Percentiles rank a stretch among this genome's conserved stretches.
phyloP scores from a whole-genome alignment of 2,113 vertebrate species.

The Sebastes schlegelii region DNA sequence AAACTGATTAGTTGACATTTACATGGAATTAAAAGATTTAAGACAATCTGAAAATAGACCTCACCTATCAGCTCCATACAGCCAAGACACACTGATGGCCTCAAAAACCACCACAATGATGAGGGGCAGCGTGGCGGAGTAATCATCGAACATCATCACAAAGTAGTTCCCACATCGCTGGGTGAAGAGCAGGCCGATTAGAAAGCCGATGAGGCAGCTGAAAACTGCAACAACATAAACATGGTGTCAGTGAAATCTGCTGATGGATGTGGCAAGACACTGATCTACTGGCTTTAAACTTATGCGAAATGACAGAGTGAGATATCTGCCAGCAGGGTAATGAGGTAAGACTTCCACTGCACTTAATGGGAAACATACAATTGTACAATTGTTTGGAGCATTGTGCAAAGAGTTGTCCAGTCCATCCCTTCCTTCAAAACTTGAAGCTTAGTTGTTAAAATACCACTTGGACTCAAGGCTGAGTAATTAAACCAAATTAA shows the following conservation, averaged over 20 bases:
- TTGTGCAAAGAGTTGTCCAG: too few species aligned
- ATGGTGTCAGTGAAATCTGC: not conserved
- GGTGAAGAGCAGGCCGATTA: conserved; percentile 86
- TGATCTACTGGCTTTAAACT: not conserved
- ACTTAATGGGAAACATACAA: not conserved
- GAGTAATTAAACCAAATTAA: too few species aligned
- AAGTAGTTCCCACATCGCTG: conserved; percentile 89
- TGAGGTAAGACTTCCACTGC: not conserved
- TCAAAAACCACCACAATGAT: conserved; percentile 87
- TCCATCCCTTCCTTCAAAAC: not conserved
- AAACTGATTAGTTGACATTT: not conserved
- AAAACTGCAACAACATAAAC: conserved; percentile 70
- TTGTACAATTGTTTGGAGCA: not conserved
- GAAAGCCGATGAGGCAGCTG: conserved; percentile 81
- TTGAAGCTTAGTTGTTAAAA: too few species aligned
- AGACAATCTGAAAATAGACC: not conserved
- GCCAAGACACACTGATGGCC: conserved; percentile 87
- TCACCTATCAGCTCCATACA: conserved; percentile 89
- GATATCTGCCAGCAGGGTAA: not conserved
- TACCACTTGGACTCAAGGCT: too few species aligned
- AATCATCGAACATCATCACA: conserved; percentile 88
- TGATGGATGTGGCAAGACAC: not conserved
- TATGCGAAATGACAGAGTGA: not conserved
- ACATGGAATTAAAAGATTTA: not conserved
- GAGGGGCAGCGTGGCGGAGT: conserved; percentile 86